Evolutionary conservation across 2,797 vertebrate genomes (phyloP), one percentile per base, ranked within the genome.

Genomic region (Sarcoramphus papa): DNA sequence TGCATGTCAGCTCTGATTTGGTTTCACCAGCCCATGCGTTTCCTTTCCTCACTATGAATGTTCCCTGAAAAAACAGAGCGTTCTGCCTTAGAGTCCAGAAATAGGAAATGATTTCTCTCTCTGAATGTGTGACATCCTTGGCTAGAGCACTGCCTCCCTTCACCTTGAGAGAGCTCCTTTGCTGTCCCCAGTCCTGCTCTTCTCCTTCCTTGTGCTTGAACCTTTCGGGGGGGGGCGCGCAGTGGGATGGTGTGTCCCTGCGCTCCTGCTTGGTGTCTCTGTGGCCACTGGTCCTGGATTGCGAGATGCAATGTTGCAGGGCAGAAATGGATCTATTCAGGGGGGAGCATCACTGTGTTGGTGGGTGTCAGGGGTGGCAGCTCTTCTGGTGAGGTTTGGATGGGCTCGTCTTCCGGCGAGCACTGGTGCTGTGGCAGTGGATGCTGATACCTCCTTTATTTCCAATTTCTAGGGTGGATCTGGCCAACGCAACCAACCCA

Each of bases 401-500:
- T 4, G 3, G 14, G 11, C 23, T 43, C 6, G 1, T 76, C 13
- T 31, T 84, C 51, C 25, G 64, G 59, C n/a, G 23, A 56, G 5
- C 3, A 7, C 54, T 19, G 28, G 9, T 64, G 27, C 56, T 81
- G 0, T 18, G 48, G n/a, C 70, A 82, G 60, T 62, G 72, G 78
- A 62, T 51, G 24, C 37, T n/a, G 72, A 5, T 41, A 2, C 73
- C 47, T 92, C 48, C 48, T 90, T 53, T 19, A 4, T 63, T 91
- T 63, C 72, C 10, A 6, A 41, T 94, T 79, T 93, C 62, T 98
- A 99, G 99, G 99, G 98, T 65, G 99, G 99, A 91, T 98, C 99
- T 0, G 98, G 98, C 96, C 99, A 99, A 97, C 99, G 99, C 62
- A 99, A 97, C 95, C 99, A 99, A 97, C 98, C 99, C 96, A 99